Evolutionary conservation across 2,888 invertebrate genomes (phyloP), one percentile per base, ranked within the genome.

Genomic region (Pogonocherus hispidulus): DNA sequence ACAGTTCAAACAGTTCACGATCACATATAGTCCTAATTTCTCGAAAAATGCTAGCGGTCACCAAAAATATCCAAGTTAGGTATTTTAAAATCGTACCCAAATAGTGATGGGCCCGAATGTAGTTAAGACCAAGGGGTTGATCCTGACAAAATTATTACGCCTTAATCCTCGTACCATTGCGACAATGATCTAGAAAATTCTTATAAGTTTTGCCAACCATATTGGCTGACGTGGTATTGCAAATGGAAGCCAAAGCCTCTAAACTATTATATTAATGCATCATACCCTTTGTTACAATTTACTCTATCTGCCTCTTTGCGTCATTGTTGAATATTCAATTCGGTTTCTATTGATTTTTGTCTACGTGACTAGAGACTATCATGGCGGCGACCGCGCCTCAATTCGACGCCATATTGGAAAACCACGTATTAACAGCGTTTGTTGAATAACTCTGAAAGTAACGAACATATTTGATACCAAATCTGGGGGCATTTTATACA

Each of bases 351-450:
- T 18, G 63, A 55, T 63, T 54, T 35, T 54, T 47, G 63, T 47
- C 63, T 63, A 63, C 54, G 47, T 63, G 63, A 55, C 47, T 44
- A 41, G 19, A 20, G 55, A 63, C 55, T 47, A 57, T 56, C 57
- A 65, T 65, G 65, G 65, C 65, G 65, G 51, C 65, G 65, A 65
- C 65, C 65, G 65, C 65, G 56, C 65, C 65, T 57, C 57, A 41
- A n/a, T 57, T 57, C 14, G 54, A 54, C 65, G 65, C 65, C 65
- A 65, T 65, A 49, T 65, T 65, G 65, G 57, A 65, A 35, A 56
- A 57, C 51, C 57, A 35, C 32, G 55, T 23, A 16, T 47, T 47
- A 27, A 41, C 55, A 41, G 47, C 49, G 56, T 57, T 37, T 56
- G 65, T 49, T 57, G 65, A 22, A 47, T 37, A 56, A 11, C 65